Evolutionary conservation across 2,113 vertebrate genomes (phyloP).

Genomic region (Mesocricetus auratus): DNA sequence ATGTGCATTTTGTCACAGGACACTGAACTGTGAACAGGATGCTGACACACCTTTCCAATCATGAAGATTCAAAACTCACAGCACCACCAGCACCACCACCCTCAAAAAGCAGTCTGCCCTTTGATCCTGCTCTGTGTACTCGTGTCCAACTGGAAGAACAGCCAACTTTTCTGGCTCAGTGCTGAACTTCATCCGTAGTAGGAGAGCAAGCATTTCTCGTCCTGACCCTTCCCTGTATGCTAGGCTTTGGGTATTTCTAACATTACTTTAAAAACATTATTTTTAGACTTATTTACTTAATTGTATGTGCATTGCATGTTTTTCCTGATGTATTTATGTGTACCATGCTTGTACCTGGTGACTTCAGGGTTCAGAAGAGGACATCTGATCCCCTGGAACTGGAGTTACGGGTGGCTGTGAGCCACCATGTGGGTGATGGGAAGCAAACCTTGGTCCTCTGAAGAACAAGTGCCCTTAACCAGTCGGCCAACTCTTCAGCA

Average conservation of each 20-base stretch:
- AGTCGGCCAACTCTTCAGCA: neutral
- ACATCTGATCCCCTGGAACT: neutral
- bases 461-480: neutral
- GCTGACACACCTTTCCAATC: conserved; percentile 24
- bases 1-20: neutral
- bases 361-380: neutral
- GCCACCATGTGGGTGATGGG: neutral
- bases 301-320: neutral
- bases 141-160: neutral
- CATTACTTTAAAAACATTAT: neutral
- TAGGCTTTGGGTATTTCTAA: neutral
- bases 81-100: neutral
- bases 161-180: neutral
- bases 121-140: neutral
- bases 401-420: neutral
- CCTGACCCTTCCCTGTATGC: neutral
- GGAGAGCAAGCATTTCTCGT: neutral
- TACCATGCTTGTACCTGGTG: neutral
- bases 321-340: neutral
- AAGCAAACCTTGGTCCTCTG: neutral
- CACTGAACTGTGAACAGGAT: conserved; percentile 44
- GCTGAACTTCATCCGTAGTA: neutral
- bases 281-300: neutral
- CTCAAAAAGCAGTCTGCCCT: neutral
- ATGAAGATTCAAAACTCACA: neutral